Evolutionary conservation across 2,888 invertebrate genomes (phyloP).

Genomic region (Lepidocyrtinus sp.): DNA sequence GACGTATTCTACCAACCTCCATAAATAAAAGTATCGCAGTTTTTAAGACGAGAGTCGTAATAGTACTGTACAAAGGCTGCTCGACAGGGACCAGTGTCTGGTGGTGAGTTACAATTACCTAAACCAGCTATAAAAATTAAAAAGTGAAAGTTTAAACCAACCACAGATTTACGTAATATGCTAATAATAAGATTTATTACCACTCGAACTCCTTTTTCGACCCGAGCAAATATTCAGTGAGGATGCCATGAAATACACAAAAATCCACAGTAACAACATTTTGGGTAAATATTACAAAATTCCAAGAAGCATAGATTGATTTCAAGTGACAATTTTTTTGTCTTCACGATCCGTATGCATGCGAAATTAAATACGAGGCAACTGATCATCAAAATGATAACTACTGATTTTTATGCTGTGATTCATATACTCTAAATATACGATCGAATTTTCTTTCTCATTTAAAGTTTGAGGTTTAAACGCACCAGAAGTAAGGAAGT

Average conservation of each 20-base stretch:
- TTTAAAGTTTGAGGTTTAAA: too few relatives aligned
- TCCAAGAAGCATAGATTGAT: too few relatives aligned
- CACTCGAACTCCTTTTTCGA: background rate
- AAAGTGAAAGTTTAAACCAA: background rate
- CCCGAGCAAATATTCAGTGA: background rate
- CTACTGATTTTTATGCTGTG: too few relatives aligned
- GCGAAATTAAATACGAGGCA: too few relatives aligned
- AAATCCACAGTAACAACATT: background rate
- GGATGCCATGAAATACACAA: background rate
- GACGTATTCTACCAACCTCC: slow-evolving; percentile 12
- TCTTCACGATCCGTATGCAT: too few relatives aligned
- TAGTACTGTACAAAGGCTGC: background rate
- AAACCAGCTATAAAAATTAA: background rate
- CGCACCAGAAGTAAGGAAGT: too few relatives aligned
- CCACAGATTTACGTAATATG: background rate
- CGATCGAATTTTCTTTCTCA: too few relatives aligned
- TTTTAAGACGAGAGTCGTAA: background rate
- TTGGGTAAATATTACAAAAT: background rate
- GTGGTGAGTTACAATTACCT: background rate
- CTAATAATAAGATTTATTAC: background rate
- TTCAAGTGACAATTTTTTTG: too few relatives aligned
- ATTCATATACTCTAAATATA: too few relatives aligned
- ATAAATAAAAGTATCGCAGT: slow-evolving; percentile 10
- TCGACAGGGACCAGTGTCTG: background rate
- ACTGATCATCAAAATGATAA: too few relatives aligned